These are phyloP conservation scores for Acleris literana DNA, from an alignment of 2,888 invertebrate species.

Conservation along the genomic window DNA sequence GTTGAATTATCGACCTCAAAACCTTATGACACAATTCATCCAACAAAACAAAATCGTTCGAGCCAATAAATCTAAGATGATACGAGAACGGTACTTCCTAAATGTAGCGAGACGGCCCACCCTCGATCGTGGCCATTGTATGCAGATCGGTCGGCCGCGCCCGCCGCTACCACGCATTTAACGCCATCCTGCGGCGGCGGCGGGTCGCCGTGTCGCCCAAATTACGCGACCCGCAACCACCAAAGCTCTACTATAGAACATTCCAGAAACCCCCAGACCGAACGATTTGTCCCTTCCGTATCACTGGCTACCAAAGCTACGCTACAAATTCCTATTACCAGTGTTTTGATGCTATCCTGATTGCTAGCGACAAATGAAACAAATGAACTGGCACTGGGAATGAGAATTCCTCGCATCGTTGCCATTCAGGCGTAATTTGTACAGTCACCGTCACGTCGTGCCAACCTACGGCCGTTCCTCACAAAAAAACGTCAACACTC, in stretches of 20 bases:
- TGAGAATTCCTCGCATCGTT: slow-evolving; percentile 56
- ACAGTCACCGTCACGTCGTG: slow-evolving; percentile 40
- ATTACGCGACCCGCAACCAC: slow-evolving; percentile 57
- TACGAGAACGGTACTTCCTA: slow-evolving; percentile 72
- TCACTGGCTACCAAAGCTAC: slow-evolving; percentile 59
- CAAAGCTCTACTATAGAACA: slow-evolving; percentile 56
- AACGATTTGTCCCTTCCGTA: slow-evolving; percentile 74
- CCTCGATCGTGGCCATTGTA: slow-evolving; percentile 75
- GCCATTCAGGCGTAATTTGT: slow-evolving; percentile 63
- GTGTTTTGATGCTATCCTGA: slow-evolving; percentile 46
- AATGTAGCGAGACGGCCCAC: slow-evolving; percentile 70
- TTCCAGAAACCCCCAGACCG: slow-evolving; percentile 60
- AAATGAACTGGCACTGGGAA: slow-evolving; percentile 52
- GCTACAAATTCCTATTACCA: slow-evolving; percentile 40
- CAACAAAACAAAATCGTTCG: slow-evolving; percentile 46
- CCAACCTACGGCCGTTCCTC: slow-evolving; percentile 47
- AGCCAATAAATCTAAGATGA: slow-evolving; percentile 57
- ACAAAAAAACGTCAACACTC: slow-evolving; percentile 44
- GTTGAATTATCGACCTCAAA: slow-evolving; percentile 36
- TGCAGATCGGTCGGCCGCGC: slow-evolving; percentile 66
- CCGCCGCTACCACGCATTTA: slow-evolving; percentile 75
- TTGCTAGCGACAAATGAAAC: slow-evolving; percentile 45
- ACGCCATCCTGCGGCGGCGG: slow-evolving; percentile 55
- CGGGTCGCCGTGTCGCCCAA: slow-evolving; percentile 54
- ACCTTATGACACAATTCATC: slow-evolving; percentile 43